Conservation (phyloP, 2,888 invertebrate species). For the Cotesia congregata region DNA sequence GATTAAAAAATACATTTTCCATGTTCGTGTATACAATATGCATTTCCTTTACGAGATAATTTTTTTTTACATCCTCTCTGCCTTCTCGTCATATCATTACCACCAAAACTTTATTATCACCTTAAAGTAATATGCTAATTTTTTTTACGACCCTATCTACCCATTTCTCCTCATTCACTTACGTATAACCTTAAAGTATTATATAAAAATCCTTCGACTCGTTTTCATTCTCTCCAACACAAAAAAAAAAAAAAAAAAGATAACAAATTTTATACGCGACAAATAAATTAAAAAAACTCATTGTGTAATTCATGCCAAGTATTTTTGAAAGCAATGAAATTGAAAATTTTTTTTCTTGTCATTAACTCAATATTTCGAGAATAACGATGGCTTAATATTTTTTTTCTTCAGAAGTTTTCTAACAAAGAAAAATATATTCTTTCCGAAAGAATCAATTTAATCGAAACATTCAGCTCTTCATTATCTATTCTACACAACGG, state of each 20-base stretch:
- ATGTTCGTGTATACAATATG: no score
- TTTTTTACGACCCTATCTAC: conserved; percentile 38
- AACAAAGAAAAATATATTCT: neutral
- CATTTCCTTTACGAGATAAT: no score
- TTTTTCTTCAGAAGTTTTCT: neutral
- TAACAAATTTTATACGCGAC: conserved; percentile 21
- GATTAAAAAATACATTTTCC: no score
- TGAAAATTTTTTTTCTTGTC: neutral
- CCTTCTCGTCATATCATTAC: conserved; percentile 7
- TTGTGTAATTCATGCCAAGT: conserved; percentile 11
- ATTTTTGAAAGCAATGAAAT: neutral
- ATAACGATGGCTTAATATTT: neutral
- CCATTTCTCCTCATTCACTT: neutral
- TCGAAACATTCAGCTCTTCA: neutral
- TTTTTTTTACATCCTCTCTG: neutral
- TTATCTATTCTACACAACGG: neutral
- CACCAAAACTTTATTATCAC: conserved; percentile 36
- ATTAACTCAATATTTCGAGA: neutral
- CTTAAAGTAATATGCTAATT: conserved; percentile 43
- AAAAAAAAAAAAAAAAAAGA: neutral
- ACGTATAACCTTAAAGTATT: conserved; percentile 17
- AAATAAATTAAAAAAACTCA: conserved; percentile 46
- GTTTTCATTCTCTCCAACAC: neutral
- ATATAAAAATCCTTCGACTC: conserved; percentile 6
- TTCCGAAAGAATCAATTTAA: neutral